A percentile compares a stretch with the other conserved stretches of the same genome.
phyloP scores from a whole-genome alignment of 1,140 invertebrate species.

The Polypedilum vanderplanki region DNA sequence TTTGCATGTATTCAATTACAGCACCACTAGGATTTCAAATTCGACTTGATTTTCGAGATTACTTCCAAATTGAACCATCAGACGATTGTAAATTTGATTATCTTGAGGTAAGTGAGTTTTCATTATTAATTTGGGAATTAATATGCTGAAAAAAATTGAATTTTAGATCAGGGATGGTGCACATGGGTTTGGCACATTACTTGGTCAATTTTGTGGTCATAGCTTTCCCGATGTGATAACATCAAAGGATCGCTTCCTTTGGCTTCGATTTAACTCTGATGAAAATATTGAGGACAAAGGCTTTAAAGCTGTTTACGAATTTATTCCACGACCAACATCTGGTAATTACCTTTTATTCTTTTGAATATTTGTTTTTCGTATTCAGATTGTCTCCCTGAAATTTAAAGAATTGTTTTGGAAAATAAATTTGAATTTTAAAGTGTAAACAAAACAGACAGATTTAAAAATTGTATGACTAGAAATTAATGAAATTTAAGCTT shows the following conservation, averaged over 20 bases:
- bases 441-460: too few species aligned
- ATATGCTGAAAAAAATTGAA: not conserved
- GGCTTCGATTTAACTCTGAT: conserved; percentile 78
- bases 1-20: conserved; percentile 48
- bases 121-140: conserved; percentile 8
- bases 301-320: conserved; percentile 71
- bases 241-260: conserved; percentile 68
- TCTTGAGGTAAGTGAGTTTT: conserved; percentile 55
- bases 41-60: conserved; percentile 73
- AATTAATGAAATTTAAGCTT: too few species aligned
- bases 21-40: conserved; percentile 66
- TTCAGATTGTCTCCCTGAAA: not conserved
- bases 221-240: conserved; percentile 69
- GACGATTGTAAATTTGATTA: conserved; percentile 73
- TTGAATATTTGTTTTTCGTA: not conserved
- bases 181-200: conserved; percentile 68
- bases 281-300: conserved; percentile 75
- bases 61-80: conserved; percentile 69
- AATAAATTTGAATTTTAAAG: too few species aligned
- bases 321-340: conserved; percentile 50
- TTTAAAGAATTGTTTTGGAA: too few species aligned
- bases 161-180: conserved; percentile 61
- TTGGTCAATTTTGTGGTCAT: conserved; percentile 66
- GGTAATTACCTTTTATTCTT: conserved; percentile 40
- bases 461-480: too few species aligned